Percentiles rank a stretch among this genome's conserved stretches.
phyloP scores from a whole-genome alignment of 2,113 vertebrate genomes.

The human (Homo sapiens) region DNA sequence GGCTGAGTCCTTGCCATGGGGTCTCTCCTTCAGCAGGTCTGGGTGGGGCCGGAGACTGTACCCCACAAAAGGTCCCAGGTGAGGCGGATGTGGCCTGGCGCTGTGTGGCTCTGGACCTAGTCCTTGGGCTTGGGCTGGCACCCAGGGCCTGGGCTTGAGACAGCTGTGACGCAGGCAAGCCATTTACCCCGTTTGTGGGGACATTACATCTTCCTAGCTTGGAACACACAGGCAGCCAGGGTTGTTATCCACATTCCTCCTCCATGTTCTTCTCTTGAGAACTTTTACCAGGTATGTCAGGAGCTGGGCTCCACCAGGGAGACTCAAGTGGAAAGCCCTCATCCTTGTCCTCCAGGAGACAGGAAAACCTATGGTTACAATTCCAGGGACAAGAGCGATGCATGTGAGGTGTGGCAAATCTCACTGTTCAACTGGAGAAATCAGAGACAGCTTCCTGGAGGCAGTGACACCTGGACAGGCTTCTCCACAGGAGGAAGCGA shows the following conservation, averaged over 20 bases:
- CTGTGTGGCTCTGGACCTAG: not conserved
- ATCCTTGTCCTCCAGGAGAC: not conserved
- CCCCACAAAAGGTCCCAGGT: not conserved
- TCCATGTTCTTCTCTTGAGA: not conserved
- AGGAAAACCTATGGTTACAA: not conserved
- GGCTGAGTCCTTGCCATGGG: not conserved
- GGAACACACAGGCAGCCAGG: not conserved
- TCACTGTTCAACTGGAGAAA: not conserved
- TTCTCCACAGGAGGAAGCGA: not conserved
- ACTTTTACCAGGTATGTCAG: not conserved
- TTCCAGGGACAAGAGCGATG: not conserved
- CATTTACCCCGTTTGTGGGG: not conserved
- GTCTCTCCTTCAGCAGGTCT: not conserved
- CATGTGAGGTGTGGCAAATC: not conserved
- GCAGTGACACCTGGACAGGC: not conserved
- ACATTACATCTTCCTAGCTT: not conserved
- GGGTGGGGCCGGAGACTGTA: not conserved
- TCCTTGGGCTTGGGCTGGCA: fast-evolving
- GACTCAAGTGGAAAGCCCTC: not conserved
- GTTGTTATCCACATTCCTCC: not conserved
- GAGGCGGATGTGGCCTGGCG: not conserved
- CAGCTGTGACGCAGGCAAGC: not conserved
- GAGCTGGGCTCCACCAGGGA: not conserved
- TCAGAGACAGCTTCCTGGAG: not conserved
- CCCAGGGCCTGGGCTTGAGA: not conserved